phyloP scores from a whole-genome alignment of 1,140 invertebrate genomes.

The Saccostrea echinata region DNA sequence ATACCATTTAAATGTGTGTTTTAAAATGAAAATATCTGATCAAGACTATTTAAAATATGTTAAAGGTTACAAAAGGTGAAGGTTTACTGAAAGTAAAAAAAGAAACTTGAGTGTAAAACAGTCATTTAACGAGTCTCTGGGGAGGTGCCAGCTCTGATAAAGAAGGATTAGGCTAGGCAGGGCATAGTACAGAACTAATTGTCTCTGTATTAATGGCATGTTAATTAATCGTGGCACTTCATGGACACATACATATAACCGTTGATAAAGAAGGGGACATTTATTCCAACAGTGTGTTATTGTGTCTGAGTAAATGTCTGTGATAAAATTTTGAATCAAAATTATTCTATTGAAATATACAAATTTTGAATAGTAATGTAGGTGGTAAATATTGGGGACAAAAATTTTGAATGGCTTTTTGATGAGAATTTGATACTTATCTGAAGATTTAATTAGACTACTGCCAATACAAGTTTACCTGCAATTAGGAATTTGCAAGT shows the following conservation, averaged over 20 bases:
- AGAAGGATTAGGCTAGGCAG: neutral
- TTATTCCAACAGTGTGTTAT: too few relatives aligned
- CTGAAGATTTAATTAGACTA: too few relatives aligned
- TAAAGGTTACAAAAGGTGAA: neutral
- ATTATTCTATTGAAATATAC: too few relatives aligned
- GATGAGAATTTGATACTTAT: too few relatives aligned
- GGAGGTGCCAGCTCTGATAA: neutral
- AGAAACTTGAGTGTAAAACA: neutral
- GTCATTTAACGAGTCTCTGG: neutral
- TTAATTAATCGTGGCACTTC: neutral
- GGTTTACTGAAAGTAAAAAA: neutral
- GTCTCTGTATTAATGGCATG: neutral
- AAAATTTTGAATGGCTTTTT: too few relatives aligned
- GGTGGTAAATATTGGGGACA: too few relatives aligned
- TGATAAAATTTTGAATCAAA: too few relatives aligned
- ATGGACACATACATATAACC: neutral
- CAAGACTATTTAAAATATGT: neutral
- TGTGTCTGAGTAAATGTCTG: too few relatives aligned
- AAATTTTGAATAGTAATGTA: too few relatives aligned
- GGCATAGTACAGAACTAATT: neutral
- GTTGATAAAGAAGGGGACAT: neutral
- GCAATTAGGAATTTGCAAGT: too few relatives aligned
- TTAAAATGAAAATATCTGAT: neutral
- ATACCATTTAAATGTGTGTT: neutral
- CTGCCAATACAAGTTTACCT: too few relatives aligned